phyloP scores from a whole-genome alignment of 2,888 invertebrate genomes.

The Lithophane leautieri region DNA sequence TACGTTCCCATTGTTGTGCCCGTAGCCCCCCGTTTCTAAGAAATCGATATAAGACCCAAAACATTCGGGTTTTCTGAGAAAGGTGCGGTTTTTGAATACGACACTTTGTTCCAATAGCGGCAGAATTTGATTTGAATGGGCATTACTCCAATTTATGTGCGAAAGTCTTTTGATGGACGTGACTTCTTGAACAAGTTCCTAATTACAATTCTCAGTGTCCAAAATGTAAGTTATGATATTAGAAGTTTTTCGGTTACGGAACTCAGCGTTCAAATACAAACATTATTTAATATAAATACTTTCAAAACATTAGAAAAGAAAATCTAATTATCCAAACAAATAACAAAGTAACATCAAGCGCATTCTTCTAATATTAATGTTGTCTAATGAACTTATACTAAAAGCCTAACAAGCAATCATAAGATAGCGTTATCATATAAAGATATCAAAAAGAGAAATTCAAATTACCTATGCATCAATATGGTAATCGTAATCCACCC shows the following conservation, averaged over 20 bases:
- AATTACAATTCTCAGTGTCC: not conserved
- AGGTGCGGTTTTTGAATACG: conserved; percentile 48
- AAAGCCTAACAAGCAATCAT: conserved; percentile 55
- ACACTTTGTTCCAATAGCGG: conserved; percentile 48
- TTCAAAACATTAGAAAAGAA: conserved; percentile 9
- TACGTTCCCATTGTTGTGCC: conserved; percentile 63
- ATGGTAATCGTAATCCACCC: conserved; percentile 59
- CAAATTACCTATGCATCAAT: conserved; percentile 57
- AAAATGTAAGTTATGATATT: not conserved
- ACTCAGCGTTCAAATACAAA: not conserved
- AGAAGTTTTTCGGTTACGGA: not conserved
- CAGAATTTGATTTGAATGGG: conserved; percentile 41
- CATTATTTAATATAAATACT: not conserved
- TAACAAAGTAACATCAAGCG: conserved; percentile 17
- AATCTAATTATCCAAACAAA: conserved; percentile 24
- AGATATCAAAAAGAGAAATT: conserved; percentile 61
- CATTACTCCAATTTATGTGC: conserved; percentile 44
- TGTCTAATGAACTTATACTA: conserved; percentile 51
- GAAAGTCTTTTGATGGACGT: conserved; percentile 19
- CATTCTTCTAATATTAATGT: conserved; percentile 48
- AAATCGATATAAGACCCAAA: conserved; percentile 59
- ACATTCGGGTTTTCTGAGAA: conserved; percentile 62
- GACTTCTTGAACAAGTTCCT: conserved; percentile 10
- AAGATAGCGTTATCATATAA: conserved; percentile 52
- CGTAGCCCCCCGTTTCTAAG: conserved; percentile 58